A percentile compares a stretch with the other conserved stretches of the same genome.
phyloP scores from a whole-genome alignment of 2,888 invertebrate species.

The Coecobrya sp. region DNA sequence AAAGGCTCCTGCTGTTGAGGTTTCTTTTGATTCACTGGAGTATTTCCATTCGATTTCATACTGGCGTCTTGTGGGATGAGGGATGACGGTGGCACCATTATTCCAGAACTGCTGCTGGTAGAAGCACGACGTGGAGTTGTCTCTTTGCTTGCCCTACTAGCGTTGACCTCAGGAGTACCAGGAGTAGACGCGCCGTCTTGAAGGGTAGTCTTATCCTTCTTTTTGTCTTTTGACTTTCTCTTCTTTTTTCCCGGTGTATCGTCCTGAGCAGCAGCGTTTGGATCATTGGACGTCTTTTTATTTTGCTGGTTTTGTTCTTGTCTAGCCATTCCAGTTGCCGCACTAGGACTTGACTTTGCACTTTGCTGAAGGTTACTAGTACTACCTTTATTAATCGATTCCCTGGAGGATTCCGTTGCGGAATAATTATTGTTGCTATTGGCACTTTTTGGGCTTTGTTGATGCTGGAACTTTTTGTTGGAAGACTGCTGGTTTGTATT shows the following conservation, averaged over 20 bases:
- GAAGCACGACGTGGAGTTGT: background rate
- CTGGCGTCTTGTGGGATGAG: background rate
- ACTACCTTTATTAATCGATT: background rate
- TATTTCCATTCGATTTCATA: background rate
- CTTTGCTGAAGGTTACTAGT: background rate
- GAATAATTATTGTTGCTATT: background rate
- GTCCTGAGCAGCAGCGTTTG: background rate
- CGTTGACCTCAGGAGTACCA: background rate
- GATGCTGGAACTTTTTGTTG: background rate
- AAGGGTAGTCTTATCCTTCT: background rate
- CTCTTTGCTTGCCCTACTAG: background rate
- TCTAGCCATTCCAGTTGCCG: background rate
- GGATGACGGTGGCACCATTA: background rate
- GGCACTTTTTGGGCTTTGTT: background rate
- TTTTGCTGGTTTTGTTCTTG: background rate
- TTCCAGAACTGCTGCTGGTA: background rate
- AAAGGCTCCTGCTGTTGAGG: slow-evolving; percentile 6
- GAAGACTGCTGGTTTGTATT: slow-evolving; percentile 33
- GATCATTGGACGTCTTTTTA: background rate
- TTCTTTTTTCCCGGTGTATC: background rate
- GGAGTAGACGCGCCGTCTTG: background rate
- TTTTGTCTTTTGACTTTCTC: background rate
- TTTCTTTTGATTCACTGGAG: background rate
- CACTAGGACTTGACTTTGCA: background rate
- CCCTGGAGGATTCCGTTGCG: background rate